Percentiles rank a stretch among this genome's conserved stretches.
Evolutionary conservation across 2,113 vertebrate genomes (phyloP).

Genomic region (Fregata magnificens): DNA sequence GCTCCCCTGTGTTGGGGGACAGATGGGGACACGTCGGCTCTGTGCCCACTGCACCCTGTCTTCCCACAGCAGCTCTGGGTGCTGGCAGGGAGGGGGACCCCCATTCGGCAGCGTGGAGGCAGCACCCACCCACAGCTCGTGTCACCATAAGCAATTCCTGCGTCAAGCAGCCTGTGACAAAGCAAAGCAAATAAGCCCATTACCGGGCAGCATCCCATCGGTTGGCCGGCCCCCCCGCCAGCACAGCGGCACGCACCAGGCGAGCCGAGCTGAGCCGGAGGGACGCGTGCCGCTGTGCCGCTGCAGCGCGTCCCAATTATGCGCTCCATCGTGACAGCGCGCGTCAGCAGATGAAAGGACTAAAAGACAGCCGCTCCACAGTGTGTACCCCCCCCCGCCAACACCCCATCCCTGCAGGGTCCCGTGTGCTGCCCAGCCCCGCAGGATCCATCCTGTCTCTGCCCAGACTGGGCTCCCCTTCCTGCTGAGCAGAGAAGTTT

Average conservation of each 20-base stretch:
- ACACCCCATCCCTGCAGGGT: background rate
- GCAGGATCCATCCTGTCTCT: background rate
- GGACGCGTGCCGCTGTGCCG: background rate
- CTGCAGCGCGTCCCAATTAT: background rate
- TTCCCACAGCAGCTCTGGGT: background rate
- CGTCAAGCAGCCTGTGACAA: background rate
- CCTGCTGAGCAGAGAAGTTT: background rate
- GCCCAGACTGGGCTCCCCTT: background rate
- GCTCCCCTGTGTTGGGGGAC: background rate
- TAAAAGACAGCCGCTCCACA: background rate
- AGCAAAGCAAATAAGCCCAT: slow-evolving; percentile 10
- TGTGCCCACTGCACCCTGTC: accelerated
- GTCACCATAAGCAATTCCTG: background rate
- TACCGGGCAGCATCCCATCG: background rate
- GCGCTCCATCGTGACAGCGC: background rate
- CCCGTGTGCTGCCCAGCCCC: background rate
- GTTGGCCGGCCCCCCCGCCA: background rate
- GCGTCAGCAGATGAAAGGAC: slow-evolving; percentile 28
- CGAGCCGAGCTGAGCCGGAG: background rate
- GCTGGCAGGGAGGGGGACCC: background rate
- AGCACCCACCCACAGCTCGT: background rate
- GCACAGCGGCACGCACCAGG: background rate
- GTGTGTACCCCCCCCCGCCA: background rate
- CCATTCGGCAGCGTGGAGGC: accelerated
- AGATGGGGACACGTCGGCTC: accelerated